Conservation (phyloP, 2,113 vertebrate species). For the Podarcis raffonei region DNA sequence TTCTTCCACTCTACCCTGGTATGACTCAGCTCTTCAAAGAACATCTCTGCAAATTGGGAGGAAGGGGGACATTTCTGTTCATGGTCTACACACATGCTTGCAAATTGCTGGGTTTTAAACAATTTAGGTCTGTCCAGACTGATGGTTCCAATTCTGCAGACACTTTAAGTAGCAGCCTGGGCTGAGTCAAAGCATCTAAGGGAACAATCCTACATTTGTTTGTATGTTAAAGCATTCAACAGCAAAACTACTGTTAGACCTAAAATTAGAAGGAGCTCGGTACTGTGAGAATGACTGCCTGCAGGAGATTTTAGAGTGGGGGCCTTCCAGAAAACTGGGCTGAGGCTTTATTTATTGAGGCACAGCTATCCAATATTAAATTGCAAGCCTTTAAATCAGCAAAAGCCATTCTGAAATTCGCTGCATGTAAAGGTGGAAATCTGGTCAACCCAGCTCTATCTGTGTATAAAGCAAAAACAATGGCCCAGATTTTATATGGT, state of each 20-base stretch:
- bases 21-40: background rate
- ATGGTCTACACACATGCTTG: background rate
- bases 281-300: background rate
- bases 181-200: background rate
- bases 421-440: no score
- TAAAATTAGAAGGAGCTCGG: no score
- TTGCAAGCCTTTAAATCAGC: no score
- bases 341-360: background rate
- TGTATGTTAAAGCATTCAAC: background rate
- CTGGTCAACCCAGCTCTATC: no score
- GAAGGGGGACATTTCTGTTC: background rate
- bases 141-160: background rate
- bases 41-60: background rate
- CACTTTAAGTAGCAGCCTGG: background rate
- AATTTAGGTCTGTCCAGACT: background rate
- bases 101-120: background rate
- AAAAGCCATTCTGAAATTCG: no score
- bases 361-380: no score
- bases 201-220: background rate
- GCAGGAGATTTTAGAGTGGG: background rate
- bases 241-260: background rate
- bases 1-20: background rate
- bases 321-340: background rate
- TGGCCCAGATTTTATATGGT: no score
- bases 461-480: no score